These are phyloP conservation scores for Cyprinodon brontotheroides DNA, from an alignment of 2,113 vertebrate species.

Conservation along the genomic window DNA sequence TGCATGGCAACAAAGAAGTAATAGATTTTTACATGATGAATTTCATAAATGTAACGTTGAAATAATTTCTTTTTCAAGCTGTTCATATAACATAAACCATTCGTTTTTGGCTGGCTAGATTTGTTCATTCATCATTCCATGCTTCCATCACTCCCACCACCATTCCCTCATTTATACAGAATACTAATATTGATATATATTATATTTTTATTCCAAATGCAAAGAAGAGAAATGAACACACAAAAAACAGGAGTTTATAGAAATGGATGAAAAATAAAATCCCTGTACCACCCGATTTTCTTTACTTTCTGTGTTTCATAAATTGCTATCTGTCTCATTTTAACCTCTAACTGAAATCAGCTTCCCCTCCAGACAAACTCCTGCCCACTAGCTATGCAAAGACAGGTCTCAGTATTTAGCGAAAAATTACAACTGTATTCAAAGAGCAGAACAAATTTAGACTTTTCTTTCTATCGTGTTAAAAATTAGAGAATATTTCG, in stretches of 20 bases:
- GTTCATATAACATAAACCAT: too few species aligned
- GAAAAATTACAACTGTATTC: background rate
- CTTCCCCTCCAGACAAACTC: background rate
- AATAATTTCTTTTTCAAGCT: too few species aligned
- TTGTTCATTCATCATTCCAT: too few species aligned
- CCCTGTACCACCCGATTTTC: background rate
- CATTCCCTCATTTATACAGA: too few species aligned
- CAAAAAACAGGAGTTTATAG: background rate
- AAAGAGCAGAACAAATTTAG: constrained; percentile 35
- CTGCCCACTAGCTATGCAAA: constrained; percentile 5
- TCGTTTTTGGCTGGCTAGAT: too few species aligned
- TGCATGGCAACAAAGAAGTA: too few species aligned
- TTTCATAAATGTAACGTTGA: too few species aligned
- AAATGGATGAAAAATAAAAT: background rate
- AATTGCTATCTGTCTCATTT: background rate
- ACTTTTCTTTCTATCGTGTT: constrained; percentile 13
- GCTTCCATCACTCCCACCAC: too few species aligned
- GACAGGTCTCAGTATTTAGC: background rate
- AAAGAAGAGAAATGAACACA: too few species aligned
- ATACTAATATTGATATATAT: too few species aligned
- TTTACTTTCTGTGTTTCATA: constrained; percentile 10
- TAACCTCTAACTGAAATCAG: constrained; percentile 3
- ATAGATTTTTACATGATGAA: too few species aligned
- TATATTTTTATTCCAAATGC: too few species aligned
- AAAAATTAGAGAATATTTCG: constrained; percentile 20